Conservation (phyloP, 2,888 invertebrate genomes). For the Ophioninae sp. region DNA sequence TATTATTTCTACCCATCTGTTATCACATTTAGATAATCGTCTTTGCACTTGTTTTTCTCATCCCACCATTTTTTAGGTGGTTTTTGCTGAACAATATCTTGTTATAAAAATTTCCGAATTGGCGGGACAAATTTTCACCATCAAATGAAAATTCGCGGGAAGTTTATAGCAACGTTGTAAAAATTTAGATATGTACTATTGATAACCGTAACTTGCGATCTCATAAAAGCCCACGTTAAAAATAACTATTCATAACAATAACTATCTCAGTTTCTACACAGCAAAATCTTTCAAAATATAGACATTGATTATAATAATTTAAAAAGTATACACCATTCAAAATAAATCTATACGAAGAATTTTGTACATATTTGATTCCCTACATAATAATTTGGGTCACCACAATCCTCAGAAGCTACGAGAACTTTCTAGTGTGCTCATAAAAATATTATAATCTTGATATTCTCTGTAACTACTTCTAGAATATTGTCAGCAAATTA, state of each 20-base stretch:
- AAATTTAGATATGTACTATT: constrained; percentile 10
- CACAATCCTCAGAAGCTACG: constrained; percentile 9
- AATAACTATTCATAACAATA: constrained; percentile 12
- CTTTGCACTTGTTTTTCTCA: constrained; percentile 1
- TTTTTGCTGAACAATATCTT: background rate
- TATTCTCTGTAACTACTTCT: constrained; percentile 9
- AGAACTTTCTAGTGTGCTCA: constrained; percentile 20
- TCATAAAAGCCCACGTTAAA: constrained; percentile 14
- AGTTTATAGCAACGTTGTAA: constrained; percentile 6
- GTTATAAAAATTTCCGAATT: constrained; percentile 9
- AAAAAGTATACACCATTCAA: background rate
- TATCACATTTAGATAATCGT: background rate
- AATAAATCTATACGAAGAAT: constrained; percentile 5
- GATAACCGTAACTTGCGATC: background rate
- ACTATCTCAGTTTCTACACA: background rate
- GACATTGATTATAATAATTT: background rate
- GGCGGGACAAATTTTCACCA: background rate
- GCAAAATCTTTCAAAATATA: constrained; percentile 19
- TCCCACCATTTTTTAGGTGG: constrained; percentile 10
- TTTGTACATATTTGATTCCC: constrained; percentile 6
- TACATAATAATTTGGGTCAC: background rate
- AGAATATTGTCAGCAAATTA: constrained; percentile 15
- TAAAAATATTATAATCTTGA: constrained; percentile 10
- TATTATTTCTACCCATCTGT: no score
- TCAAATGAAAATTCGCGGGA: constrained; percentile 13